These are phyloP conservation scores for Bombus picipes DNA, from an alignment of 1,140 invertebrate species.

Conservation along the genomic window DNA sequence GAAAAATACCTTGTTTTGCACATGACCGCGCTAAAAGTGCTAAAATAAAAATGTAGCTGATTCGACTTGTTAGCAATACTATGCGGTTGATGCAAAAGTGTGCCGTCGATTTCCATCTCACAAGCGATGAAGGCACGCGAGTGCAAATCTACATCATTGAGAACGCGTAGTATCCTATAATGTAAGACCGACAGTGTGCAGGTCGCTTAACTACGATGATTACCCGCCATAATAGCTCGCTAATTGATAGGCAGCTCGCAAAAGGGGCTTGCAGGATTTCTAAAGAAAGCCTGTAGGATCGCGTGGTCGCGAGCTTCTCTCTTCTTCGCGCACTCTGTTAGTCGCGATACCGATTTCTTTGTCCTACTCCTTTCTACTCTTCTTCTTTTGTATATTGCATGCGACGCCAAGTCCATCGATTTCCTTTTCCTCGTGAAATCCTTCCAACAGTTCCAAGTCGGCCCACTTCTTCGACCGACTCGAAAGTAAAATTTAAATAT, in stretches of 20 bases:
- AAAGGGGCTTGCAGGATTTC: slow-evolving; percentile 66
- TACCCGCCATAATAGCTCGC: slow-evolving; percentile 69
- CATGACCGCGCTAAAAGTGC: background rate
- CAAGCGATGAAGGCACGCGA: slow-evolving; percentile 22
- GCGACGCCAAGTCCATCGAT: slow-evolving; percentile 26
- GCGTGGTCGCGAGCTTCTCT: slow-evolving; percentile 33
- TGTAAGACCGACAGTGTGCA: slow-evolving; percentile 25
- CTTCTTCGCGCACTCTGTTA: slow-evolving; percentile 4
- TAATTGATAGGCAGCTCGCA: slow-evolving; percentile 71
- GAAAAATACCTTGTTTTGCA: background rate
- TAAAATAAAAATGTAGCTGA: background rate
- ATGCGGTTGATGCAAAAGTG: slow-evolving; percentile 1
- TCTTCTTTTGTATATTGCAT: slow-evolving; percentile 7
- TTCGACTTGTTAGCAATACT: background rate
- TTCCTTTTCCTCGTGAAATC: slow-evolving; percentile 27
- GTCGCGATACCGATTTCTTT: slow-evolving; percentile 60
- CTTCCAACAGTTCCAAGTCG: background rate
- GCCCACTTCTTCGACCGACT: background rate
- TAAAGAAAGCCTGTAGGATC: slow-evolving; percentile 71
- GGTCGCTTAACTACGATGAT: slow-evolving; percentile 64
- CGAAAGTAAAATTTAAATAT: slow-evolving; percentile 19
- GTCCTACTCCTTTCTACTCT: background rate
- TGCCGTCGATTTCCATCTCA: slow-evolving; percentile 35
- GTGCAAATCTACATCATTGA: slow-evolving; percentile 6
- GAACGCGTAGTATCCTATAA: slow-evolving; percentile 1